Evolutionary conservation across 2,888 invertebrate genomes (phyloP).

Genomic region (Drosophila austrosaltans): DNA sequence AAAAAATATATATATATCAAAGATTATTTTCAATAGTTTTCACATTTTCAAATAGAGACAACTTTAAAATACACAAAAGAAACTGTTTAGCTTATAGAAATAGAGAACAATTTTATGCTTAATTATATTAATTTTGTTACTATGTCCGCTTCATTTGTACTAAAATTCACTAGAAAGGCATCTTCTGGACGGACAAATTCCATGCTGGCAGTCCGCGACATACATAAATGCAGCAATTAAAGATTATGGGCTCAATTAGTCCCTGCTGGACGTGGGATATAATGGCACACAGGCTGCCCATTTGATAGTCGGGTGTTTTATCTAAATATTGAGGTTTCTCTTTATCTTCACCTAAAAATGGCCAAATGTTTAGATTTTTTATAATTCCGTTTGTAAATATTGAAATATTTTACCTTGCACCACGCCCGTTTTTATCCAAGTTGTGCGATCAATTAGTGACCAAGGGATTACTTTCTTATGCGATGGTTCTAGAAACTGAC

Average conservation of each 20-base stretch:
- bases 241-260: constrained; percentile 63
- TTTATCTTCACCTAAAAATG: constrained; percentile 23
- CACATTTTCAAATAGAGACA: too few species aligned
- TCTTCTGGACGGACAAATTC: constrained; percentile 71
- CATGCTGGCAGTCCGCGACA: constrained; percentile 79
- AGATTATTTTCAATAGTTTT: too few species aligned
- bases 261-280: constrained; percentile 72
- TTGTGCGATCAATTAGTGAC: constrained; percentile 83
- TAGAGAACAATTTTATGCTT: too few species aligned
- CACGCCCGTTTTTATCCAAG: constrained; percentile 83
- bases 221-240: constrained; percentile 78
- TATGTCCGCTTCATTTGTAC: too few species aligned
- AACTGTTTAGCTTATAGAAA: too few species aligned
- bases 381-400: background rate
- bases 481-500: constrained; percentile 83
- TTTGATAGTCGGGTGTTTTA: constrained; percentile 57
- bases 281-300: constrained; percentile 73
- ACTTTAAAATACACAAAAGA: too few species aligned
- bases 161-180: constrained; percentile 49
- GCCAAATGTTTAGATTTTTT: background rate
- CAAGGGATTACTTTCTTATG: constrained; percentile 82
- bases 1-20: too few species aligned
- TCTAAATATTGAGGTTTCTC: constrained; percentile 5
- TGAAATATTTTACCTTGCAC: constrained; percentile 65
- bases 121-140: too few species aligned